These are phyloP conservation scores for Subacronicta megacephala DNA, from an alignment of 2,888 invertebrate genomes.

Conservation along the genomic window DNA sequence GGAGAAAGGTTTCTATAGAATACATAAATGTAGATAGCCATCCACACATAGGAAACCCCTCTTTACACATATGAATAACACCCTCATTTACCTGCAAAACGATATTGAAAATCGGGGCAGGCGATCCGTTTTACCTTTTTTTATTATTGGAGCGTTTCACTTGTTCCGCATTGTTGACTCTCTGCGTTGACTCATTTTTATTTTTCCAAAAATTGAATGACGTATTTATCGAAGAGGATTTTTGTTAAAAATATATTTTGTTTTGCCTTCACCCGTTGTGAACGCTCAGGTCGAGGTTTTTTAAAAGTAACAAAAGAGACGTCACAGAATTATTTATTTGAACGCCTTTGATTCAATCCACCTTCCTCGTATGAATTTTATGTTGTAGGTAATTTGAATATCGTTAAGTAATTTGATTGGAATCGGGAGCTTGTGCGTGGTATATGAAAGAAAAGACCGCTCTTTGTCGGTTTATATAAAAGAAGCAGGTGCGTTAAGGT, in stretches of 20 bases:
- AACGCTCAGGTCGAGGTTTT: slow-evolving; percentile 62
- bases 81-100: slow-evolving; percentile 78
- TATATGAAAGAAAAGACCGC: slow-evolving; percentile 60
- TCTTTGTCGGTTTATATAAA: slow-evolving; percentile 67
- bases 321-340: slow-evolving; percentile 63
- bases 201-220: slow-evolving; percentile 75
- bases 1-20: slow-evolving; percentile 57
- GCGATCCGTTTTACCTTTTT: slow-evolving; percentile 78
- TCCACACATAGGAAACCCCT: slow-evolving; percentile 67
- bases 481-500: slow-evolving; percentile 71
- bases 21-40: slow-evolving; percentile 60
- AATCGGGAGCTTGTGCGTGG: slow-evolving; percentile 50
- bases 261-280: slow-evolving; percentile 67
- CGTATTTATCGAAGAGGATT: slow-evolving; percentile 76
- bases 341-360: slow-evolving; percentile 49
- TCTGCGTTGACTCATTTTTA: slow-evolving; percentile 77
- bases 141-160: slow-evolving; percentile 82
- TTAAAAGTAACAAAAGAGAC: slow-evolving; percentile 66
- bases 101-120: slow-evolving; percentile 80
- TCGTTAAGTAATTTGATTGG: slow-evolving; percentile 69
- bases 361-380: slow-evolving; percentile 52
- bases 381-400: slow-evolving; percentile 65
- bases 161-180: slow-evolving; percentile 83
- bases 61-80: slow-evolving; percentile 80
- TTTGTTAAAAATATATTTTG: slow-evolving; percentile 68